phyloP scores from a whole-genome alignment of 2,797 vertebrate genomes.

The Malacoctenus gilli region DNA sequence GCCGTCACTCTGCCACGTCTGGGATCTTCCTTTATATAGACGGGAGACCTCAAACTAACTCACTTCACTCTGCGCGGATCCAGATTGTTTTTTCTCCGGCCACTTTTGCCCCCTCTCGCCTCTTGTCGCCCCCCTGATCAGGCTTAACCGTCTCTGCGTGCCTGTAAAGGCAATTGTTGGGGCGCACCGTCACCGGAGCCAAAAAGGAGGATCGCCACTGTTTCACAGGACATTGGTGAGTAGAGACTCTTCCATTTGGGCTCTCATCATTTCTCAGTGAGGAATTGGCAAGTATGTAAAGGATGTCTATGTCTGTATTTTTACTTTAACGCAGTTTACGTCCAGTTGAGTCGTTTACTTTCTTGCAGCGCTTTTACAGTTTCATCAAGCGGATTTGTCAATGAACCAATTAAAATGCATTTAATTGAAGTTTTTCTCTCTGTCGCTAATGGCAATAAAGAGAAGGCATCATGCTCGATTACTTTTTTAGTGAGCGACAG shows the following conservation, averaged over 20 bases:
- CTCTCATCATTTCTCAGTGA: too few relatives aligned
- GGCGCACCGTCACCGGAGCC: slow-evolving; percentile 73
- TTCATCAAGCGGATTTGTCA: too few relatives aligned
- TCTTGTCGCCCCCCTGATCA: slow-evolving; percentile 57
- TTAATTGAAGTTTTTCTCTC: too few relatives aligned
- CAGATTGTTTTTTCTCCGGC: slow-evolving; percentile 53
- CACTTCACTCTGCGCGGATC: slow-evolving; percentile 60
- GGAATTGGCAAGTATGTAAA: too few relatives aligned
- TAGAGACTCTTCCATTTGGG: slow-evolving; percentile 22
- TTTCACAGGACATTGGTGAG: slow-evolving; percentile 80
- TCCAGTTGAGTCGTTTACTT: too few relatives aligned
- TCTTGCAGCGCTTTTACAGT: too few relatives aligned
- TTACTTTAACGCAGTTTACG: too few relatives aligned
- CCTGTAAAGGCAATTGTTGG: slow-evolving; percentile 71
- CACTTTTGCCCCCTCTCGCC: slow-evolving; percentile 38
- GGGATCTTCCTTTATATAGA: slow-evolving; percentile 73
- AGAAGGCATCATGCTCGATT: too few relatives aligned
- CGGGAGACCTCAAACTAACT: slow-evolving; percentile 53
- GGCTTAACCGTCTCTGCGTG: slow-evolving; percentile 66
- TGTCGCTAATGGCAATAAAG: too few relatives aligned
- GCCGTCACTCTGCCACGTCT: slow-evolving; percentile 65
- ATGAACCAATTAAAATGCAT: too few relatives aligned
- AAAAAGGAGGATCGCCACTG: slow-evolving; percentile 73
- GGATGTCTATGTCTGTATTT: too few relatives aligned
- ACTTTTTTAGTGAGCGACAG: too few relatives aligned